Conservation (phyloP, 1,140 invertebrate genomes). For the Telenomus remus region DNA sequence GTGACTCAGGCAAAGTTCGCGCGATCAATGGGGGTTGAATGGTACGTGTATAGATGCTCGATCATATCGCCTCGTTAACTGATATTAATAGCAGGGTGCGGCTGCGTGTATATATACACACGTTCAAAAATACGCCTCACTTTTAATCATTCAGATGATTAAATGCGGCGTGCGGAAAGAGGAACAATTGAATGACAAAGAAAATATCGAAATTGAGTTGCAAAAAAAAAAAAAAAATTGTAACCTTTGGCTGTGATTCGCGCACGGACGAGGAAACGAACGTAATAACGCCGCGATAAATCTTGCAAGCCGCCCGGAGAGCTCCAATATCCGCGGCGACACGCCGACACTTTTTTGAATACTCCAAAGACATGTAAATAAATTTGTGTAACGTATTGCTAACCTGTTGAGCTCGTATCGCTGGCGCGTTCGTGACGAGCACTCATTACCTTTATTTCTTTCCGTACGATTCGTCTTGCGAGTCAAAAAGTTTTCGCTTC, state of each 20-base stretch:
- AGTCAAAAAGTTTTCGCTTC: constrained; percentile 2
- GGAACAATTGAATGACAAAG: too few relatives aligned
- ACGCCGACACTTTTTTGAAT: constrained; percentile 53
- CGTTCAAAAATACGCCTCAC: constrained; percentile 35
- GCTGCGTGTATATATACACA: constrained; percentile 38
- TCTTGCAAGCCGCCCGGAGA: constrained; percentile 13
- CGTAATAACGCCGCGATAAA: constrained; percentile 49
- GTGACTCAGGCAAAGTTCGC: constrained; percentile 64
- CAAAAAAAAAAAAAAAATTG: too few relatives aligned
- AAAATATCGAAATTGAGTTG: too few relatives aligned
- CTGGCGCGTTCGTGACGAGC: constrained; percentile 45
- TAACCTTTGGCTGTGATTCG: too few relatives aligned
- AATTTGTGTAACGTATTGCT: constrained; percentile 55
- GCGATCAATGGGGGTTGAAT: constrained; percentile 63
- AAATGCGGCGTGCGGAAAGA: too few relatives aligned
- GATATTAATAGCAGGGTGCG: constrained; percentile 75
- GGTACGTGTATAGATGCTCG: constrained; percentile 61
- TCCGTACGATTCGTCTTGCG: constrained; percentile 29
- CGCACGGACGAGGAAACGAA: constrained; percentile 19
- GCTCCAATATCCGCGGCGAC: constrained; percentile 46
- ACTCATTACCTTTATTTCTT: constrained; percentile 54
- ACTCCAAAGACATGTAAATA: constrained; percentile 56
- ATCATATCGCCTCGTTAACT: constrained; percentile 74
- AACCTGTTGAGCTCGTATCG: constrained; percentile 56
- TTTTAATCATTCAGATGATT: constrained; percentile 65